Percentiles rank a stretch among this genome's conserved stretches.
phyloP scores from a whole-genome alignment of 35 echinoderm and acorn worm genomes.

The Chiridota heheva region DNA sequence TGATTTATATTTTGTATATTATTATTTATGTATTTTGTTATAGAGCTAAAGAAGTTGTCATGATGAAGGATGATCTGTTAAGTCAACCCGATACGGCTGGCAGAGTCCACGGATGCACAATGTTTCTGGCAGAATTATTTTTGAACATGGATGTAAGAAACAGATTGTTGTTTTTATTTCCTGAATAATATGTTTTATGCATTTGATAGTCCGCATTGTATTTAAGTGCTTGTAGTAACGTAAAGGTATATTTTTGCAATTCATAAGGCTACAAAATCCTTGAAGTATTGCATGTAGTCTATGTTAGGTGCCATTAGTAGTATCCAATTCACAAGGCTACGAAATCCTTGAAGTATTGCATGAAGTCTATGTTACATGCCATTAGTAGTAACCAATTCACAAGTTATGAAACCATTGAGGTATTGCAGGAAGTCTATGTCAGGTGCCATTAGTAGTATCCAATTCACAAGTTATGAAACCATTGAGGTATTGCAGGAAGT shows the following conservation, averaged over 20 bases:
- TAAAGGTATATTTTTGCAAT: not conserved
- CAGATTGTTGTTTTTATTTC: not conserved
- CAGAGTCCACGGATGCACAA: slow-evolving; percentile 62
- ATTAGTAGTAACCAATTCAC: not conserved
- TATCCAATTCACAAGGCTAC: not conserved
- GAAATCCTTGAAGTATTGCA: not conserved
- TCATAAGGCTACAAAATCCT: not conserved
- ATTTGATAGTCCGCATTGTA: not conserved
- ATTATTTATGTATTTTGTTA: not conserved
- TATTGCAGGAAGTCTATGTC: not conserved
- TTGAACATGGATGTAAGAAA: slow-evolving; percentile 47
- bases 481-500: not conserved
- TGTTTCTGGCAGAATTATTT: slow-evolving; percentile 82
- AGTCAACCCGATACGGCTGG: slow-evolving; percentile 45
- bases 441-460: not conserved
- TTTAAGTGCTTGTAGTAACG: not conserved
- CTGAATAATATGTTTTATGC: not conserved
- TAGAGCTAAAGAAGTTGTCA: slow-evolving; percentile 62
- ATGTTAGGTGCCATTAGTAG: not conserved
- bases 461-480: not conserved
- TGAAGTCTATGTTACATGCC: not conserved
- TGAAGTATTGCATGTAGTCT: not conserved
- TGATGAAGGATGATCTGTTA: slow-evolving; percentile 50
- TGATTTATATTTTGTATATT: not conserved
- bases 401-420: not conserved